Evolutionary conservation across 2,888 invertebrate species (phyloP).

Genomic region (Idaea biselata): DNA sequence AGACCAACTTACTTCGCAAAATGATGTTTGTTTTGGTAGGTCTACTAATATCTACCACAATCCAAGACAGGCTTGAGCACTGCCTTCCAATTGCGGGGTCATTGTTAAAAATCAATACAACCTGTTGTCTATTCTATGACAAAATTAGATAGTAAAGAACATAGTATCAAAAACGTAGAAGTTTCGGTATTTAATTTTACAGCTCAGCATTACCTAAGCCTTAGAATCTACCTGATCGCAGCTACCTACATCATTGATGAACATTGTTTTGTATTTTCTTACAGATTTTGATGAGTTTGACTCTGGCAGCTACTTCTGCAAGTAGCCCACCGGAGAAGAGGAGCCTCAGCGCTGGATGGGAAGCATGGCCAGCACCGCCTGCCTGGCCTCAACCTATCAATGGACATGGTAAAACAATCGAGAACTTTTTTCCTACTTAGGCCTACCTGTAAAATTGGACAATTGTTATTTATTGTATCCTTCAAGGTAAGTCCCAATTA

Average conservation of each 20-base stretch:
- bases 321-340: slow-evolving; percentile 52
- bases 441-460: no score
- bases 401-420: slow-evolving; percentile 35
- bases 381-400: slow-evolving; percentile 35
- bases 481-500: no score
- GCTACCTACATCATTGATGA: neutral
- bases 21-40: slow-evolving; percentile 62
- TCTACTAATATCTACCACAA: slow-evolving; percentile 8
- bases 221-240: neutral
- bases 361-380: slow-evolving; percentile 37
- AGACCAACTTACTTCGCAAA: slow-evolving; percentile 23
- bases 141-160: no score
- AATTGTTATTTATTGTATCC: no score
- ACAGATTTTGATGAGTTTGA: slow-evolving; percentile 33
- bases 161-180: no score
- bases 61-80: no score
- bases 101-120: no score
- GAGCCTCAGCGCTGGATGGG: slow-evolving; percentile 44
- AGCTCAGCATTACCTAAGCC: no score
- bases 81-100: no score
- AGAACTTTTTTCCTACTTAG: no score
- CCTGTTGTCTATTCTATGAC: no score
- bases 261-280: neutral
- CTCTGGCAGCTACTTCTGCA: slow-evolving; percentile 34
- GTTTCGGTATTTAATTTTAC: no score